phyloP scores from a whole-genome alignment of 2,797 vertebrate species.

The Echiichthys vipera region DNA sequence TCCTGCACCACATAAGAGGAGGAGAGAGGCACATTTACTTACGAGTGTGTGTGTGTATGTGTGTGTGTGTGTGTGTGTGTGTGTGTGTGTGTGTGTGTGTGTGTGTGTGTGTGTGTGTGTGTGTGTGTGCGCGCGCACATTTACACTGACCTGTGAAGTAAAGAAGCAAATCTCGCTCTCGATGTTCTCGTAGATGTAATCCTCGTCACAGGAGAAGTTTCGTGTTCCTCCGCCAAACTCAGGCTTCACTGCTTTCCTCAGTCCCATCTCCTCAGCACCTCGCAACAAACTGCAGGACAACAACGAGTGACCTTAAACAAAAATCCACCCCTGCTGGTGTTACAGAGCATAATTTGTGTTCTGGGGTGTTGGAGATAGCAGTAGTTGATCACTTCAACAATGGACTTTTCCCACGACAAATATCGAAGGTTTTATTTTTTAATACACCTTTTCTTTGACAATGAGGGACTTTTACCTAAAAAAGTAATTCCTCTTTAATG shows the following conservation, averaged over 20 bases:
- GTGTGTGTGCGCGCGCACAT: background rate
- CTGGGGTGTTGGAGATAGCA: background rate
- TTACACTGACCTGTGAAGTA: slow-evolving; percentile 91
- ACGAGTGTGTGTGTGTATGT: background rate
- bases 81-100: background rate
- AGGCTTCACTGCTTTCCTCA: slow-evolving; percentile 92
- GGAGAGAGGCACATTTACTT: background rate
- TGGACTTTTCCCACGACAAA: background rate
- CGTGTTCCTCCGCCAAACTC: slow-evolving; percentile 95
- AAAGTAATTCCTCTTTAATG: background rate
- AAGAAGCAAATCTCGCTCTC: slow-evolving; percentile 97
- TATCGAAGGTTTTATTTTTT: background rate
- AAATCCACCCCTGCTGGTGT: background rate
- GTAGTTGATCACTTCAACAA: background rate
- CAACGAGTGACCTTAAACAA: background rate
- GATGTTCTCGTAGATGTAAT: slow-evolving; percentile 98
- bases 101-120: background rate
- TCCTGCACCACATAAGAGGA: slow-evolving; percentile 84
- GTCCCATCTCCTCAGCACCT: slow-evolving; percentile 93
- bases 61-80: background rate
- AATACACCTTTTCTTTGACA: background rate
- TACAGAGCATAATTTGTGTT: background rate
- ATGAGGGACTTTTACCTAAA: background rate
- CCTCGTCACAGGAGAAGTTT: slow-evolving; percentile 95
- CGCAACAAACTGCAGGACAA: slow-evolving; percentile 88